These are phyloP conservation scores for Strix aluco DNA, from an alignment of 2,113 vertebrate species.

Conservation along the genomic window DNA sequence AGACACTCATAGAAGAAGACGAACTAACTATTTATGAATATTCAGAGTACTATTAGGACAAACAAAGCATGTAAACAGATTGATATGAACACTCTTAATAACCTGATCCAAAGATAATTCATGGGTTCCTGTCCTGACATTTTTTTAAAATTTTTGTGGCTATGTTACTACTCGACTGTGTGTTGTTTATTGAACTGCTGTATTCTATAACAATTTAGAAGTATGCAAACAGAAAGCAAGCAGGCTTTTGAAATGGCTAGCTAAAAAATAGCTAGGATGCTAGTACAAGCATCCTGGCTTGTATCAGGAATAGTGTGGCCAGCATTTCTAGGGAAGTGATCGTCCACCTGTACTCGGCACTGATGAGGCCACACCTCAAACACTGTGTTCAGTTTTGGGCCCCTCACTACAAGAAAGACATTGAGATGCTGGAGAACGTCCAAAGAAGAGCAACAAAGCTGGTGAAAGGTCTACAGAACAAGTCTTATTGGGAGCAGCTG, in stretches of 20 bases:
- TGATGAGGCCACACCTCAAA: too few species aligned
- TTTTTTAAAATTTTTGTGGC: neutral
- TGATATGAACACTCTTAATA: neutral
- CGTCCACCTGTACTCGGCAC: too few species aligned
- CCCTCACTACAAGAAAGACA: too few species aligned
- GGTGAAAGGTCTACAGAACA: too few species aligned
- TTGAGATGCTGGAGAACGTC: too few species aligned
- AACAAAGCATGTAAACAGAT: neutral
- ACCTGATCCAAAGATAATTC: neutral
- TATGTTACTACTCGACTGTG: neutral
- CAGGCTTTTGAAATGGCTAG: neutral
- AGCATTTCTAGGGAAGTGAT: too few species aligned
- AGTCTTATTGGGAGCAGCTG: too few species aligned
- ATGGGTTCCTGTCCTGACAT: neutral
- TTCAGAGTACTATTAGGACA: neutral
- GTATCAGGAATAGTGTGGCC: too few species aligned
- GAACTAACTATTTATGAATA: neutral
- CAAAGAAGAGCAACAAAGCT: too few species aligned
- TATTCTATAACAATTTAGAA: neutral
- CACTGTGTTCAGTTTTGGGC: too few species aligned
- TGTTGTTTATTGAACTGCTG: neutral
- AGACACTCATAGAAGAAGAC: neutral
- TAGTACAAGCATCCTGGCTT: too few species aligned
- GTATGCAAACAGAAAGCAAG: neutral
- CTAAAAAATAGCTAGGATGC: neutral